Conservation (phyloP, 2,888 invertebrate species). For the Iphiclides podalirius region DNA sequence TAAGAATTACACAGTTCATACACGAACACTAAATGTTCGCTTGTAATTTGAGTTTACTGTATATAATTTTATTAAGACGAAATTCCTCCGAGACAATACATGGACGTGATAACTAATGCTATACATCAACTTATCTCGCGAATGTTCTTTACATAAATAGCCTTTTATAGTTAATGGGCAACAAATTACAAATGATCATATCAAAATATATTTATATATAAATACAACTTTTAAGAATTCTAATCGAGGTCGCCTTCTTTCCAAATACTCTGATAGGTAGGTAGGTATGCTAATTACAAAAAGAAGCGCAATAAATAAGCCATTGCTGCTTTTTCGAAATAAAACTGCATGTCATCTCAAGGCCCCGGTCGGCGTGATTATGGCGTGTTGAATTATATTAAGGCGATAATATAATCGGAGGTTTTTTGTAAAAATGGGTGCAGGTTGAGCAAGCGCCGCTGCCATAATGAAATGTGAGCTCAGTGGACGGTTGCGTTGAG, state of each 20-base stretch:
- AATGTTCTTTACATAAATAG: constrained; percentile 8
- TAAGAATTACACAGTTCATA: constrained; percentile 24
- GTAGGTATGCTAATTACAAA: constrained; percentile 50
- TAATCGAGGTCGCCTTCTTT: constrained; percentile 57
- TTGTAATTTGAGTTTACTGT: constrained; percentile 17
- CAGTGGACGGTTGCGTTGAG: no score
- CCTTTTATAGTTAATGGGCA: constrained; percentile 17
- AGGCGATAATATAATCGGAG: constrained; percentile 50
- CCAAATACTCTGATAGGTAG: constrained; percentile 46
- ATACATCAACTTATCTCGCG: constrained; percentile 10
- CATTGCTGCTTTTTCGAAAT: constrained; percentile 56
- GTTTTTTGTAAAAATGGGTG: constrained; percentile 63
- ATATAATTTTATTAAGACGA: constrained; percentile 20
- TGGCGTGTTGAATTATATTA: constrained; percentile 57
- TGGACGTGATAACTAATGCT: constrained; percentile 16
- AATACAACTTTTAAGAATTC: constrained; percentile 40
- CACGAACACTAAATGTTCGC: constrained; percentile 15
- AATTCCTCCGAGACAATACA: constrained; percentile 15
- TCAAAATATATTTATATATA: constrained; percentile 21
- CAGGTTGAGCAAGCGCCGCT: constrained; percentile 54
- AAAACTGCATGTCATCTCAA: constrained; percentile 67
- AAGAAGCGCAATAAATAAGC: constrained; percentile 69
- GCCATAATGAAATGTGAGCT: no score
- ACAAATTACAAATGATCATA: constrained; percentile 14
- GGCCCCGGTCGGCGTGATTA: constrained; percentile 51